Base-by-base conservation (phyloP, 1,140 invertebrate genomes). In the Drosophila sproati region DNA sequence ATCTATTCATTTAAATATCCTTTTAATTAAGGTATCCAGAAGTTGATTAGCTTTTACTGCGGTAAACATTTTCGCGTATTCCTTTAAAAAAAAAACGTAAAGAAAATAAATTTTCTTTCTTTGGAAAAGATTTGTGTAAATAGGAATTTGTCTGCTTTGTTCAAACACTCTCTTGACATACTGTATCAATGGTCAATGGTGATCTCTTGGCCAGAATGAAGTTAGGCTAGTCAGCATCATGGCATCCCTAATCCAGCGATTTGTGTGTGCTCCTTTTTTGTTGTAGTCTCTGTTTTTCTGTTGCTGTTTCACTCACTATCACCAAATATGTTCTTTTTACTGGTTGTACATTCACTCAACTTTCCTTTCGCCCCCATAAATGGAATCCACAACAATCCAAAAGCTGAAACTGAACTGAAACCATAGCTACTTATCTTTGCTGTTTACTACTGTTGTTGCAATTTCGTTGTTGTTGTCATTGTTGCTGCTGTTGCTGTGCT, bases 401-500 rank as follows among this genome's bases (percentile, higher is more conserved):
- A 4, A 41, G 29, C 20, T 20, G 20, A 20, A 20, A 20, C 39
- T 39, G 39, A 35, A 12, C 29, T 48, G 20, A 20, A 20, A 41
- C 45, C 37, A 66, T 48, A n/a, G 43, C 47, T 73, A 32, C 35
- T 59, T 47, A 12, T 43, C 55, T 10, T 66, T 31, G 28, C 29
- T 60, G 50, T 81, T 51, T 29, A 43, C 39, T 4, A 43, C 39
- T 43, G 39, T 43, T 43, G 39, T 43, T 43, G 10, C 39, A n/a
- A 8, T 43, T 8, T 39, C 37, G 37, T 39, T 52, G 47, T 34
- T 55, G 52, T 20, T 76, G 61, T 32, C 37, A 8, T 7, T 60
- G 60, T 57, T 75, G 35, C 7, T 51, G 61, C 8, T 35, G 73
- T 51, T 43, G 39, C 63, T 77, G 68, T 82, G 47, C 59, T 74